These are phyloP conservation scores for Passer domesticus DNA, from an alignment of 2,113 vertebrate species.

Conservation along the genomic window DNA sequence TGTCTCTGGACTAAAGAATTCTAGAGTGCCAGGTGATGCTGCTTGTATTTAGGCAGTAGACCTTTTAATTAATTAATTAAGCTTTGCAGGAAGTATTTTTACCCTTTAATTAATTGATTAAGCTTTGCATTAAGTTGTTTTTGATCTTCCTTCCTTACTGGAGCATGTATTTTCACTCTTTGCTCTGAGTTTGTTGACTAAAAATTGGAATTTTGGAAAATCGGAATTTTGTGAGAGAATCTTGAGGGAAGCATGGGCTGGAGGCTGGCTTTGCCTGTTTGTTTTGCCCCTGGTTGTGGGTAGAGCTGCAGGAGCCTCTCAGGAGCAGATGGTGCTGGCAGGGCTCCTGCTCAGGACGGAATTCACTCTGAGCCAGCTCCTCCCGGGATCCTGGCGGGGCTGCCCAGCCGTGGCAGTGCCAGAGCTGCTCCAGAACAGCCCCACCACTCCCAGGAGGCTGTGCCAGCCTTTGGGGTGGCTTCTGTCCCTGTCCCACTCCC, in stretches of 20 bases:
- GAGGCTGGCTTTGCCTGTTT: neutral
- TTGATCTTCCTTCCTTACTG: neutral
- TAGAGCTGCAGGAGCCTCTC: neutral
- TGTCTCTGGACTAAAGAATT: neutral
- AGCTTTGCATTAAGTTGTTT: neutral
- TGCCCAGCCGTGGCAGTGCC: neutral
- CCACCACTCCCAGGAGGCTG: fast-evolving
- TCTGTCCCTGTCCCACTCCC: neutral
- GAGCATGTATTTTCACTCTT: neutral
- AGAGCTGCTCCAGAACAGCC: neutral
- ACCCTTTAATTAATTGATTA: neutral
- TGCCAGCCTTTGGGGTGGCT: neutral
- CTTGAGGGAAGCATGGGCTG: neutral
- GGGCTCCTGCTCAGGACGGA: neutral
- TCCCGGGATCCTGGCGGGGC: neutral
- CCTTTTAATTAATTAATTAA: neutral
- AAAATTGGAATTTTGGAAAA: neutral
- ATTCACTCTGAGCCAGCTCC: neutral
- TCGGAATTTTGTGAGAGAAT: neutral
- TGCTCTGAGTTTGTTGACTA: neutral
- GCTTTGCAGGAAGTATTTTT: neutral
- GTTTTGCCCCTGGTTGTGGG: neutral
- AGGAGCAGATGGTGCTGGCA: constrained; percentile 59
- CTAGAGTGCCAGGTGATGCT: neutral
- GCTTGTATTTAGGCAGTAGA: neutral